A percentile compares a stretch with the other conserved stretches of the same genome.
Conservation (phyloP, 2,113 vertebrate genomes). For the Apus apus region DNA sequence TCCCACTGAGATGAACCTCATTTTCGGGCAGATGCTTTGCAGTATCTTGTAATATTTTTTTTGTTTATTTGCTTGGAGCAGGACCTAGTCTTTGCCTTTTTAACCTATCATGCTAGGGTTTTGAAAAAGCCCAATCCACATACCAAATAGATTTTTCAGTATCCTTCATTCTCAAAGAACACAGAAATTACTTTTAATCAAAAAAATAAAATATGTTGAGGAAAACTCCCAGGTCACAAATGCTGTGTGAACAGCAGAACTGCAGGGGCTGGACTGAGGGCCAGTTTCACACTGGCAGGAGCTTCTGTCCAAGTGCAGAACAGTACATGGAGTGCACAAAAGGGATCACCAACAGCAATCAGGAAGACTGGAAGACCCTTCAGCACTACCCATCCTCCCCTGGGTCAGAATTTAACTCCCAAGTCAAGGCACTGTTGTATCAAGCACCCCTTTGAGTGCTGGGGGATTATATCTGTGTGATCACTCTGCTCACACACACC, state of each 20-base stretch:
- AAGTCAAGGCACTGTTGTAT: background rate
- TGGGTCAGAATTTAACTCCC: background rate
- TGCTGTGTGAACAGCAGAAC: background rate
- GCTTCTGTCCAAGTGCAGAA: background rate
- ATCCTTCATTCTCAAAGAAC: background rate
- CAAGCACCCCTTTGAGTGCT: background rate
- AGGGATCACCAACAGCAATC: background rate
- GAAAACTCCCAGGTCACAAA: background rate
- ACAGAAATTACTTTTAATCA: background rate
- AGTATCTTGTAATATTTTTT: background rate
- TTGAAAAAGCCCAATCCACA: background rate
- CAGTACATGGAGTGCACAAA: no score
- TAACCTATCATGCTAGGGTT: background rate
- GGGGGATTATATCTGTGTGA: fast-evolving
- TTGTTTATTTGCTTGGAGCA: background rate
- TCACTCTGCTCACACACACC: background rate
- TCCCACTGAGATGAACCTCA: background rate
- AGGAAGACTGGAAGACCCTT: background rate
- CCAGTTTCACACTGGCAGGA: background rate
- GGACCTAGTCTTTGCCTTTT: background rate
- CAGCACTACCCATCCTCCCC: background rate
- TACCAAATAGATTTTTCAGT: background rate
- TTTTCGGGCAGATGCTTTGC: background rate
- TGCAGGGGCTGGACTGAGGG: background rate
- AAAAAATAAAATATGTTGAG: background rate